Percentiles rank a stretch among this genome's conserved stretches.
Conservation (phyloP, 2,888 invertebrate genomes). For the Drosophila affinis region DNA sequence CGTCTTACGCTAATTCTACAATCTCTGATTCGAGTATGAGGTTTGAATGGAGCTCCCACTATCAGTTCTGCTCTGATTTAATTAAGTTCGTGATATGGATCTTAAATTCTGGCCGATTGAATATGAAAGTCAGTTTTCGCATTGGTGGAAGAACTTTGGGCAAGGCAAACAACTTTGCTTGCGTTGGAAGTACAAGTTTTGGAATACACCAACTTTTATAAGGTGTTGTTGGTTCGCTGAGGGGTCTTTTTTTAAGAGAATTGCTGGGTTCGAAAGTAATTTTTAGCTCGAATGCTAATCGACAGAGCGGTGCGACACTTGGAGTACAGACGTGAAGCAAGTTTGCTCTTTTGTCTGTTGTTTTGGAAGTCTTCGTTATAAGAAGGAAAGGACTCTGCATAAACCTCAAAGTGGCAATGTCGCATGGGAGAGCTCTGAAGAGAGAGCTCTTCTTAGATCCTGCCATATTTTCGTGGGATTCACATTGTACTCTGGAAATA, state of each 20-base stretch:
- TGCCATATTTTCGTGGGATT: no score
- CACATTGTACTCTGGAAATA: conserved; percentile 2
- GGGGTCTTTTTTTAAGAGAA: not conserved
- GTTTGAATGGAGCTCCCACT: not conserved
- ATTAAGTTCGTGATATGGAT: no score
- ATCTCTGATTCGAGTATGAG: not conserved
- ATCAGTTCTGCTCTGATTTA: not conserved
- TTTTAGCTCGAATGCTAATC: not conserved
- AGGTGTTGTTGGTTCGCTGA: not conserved
- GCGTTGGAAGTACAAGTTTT: no score
- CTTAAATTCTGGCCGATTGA: not conserved
- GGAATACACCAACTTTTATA: not conserved
- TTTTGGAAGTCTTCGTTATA: not conserved
- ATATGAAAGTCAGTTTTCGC: not conserved
- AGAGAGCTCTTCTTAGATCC: no score
- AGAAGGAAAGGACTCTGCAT: not conserved
- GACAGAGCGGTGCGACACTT: not conserved
- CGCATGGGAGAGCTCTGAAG: not conserved
- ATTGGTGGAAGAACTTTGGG: not conserved
- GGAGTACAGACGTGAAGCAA: not conserved
- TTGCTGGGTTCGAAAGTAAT: not conserved
- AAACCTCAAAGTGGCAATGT: not conserved
- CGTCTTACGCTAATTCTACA: not conserved
- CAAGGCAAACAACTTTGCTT: not conserved
- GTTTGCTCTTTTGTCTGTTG: no score